phyloP scores from a whole-genome alignment of 2,113 vertebrate species.

The Ammodramus savannarum region DNA sequence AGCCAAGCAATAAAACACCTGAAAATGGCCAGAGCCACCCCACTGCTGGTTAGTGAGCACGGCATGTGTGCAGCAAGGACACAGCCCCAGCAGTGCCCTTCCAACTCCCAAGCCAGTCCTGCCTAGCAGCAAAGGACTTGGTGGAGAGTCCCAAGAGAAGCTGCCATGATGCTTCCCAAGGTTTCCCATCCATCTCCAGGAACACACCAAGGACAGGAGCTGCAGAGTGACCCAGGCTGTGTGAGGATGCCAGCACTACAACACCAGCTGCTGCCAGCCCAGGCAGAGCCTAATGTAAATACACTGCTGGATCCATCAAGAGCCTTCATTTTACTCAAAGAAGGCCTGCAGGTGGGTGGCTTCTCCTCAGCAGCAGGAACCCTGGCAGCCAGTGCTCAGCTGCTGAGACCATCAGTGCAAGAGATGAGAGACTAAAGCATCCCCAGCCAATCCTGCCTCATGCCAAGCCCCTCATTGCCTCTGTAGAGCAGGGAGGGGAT shows the following conservation, averaged over 20 bases:
- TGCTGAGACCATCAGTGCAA: neutral
- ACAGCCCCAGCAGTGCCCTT: neutral
- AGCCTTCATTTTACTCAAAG: neutral
- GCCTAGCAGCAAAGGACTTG: neutral
- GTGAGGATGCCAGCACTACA: neutral
- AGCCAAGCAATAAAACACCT: neutral
- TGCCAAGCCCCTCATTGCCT: neutral
- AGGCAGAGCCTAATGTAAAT: neutral
- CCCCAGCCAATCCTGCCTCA: neutral
- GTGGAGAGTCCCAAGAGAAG: neutral
- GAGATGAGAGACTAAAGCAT: neutral
- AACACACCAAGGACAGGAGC: neutral
- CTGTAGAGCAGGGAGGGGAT: neutral
- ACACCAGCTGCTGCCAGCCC: neutral
- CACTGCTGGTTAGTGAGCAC: neutral
- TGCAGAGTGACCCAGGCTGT: rapidly evolving
- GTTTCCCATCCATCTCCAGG: neutral
- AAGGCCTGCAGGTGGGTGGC: neutral
- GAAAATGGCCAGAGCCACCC: neutral
- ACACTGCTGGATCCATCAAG: neutral
- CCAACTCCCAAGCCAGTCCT: neutral
- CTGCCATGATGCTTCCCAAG: rapidly evolving
- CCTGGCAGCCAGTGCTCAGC: neutral
- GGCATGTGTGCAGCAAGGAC: neutral
- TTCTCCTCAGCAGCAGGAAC: neutral